Base-by-base conservation (phyloP, 2,888 invertebrate genomes). In the Eurois occulta region DNA sequence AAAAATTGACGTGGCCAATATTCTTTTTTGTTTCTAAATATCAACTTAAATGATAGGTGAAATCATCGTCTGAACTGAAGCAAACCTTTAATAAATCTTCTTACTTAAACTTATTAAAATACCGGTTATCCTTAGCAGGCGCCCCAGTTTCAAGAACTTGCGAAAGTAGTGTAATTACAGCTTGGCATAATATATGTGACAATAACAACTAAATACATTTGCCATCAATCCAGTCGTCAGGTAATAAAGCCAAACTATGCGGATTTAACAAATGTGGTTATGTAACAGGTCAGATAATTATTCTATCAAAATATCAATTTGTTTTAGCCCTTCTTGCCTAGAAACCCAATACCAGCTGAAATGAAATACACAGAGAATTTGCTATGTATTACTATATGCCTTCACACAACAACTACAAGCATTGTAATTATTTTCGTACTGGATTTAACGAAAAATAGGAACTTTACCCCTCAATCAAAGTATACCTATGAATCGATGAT, bases 151-250 rank as follows among this genome's bases (percentile, higher is more conserved):
- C 46, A 46, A 0, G 5, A 71, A 41, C 38, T 70, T 62, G 55
- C 7, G 13, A 72, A 81, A 72, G 38, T 60, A 66, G 16, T 70
- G 32, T 58, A 28, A 55, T 62, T 69, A 62, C 35, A 58, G 68
- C 55, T 72, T 52, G 38, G 32, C 24, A 72, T n/a, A n/a, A n/a
- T n/a, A n/a, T 78, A 58, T 75, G 67, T 28, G 58, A 62, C 41
- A 41, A 55, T 72, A 32, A 81, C 58, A 77, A 60, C 41, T 43
- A 52, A 46, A 43, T 58, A 62, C 43, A 71, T 69, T 70, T n/a
- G 52, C 66, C 58, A 82, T 77, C 16, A 83, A 71, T 68, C 65
- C 35, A 79, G 46, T 62, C 24, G 38, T 71, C 64, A 55, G 58
- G 16, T 24, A 71, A 68, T 73, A 72, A 73, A 79, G 38, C 46